phyloP scores from a whole-genome alignment of 2,888 invertebrate genomes.

The Clitarchus hookeri region DNA sequence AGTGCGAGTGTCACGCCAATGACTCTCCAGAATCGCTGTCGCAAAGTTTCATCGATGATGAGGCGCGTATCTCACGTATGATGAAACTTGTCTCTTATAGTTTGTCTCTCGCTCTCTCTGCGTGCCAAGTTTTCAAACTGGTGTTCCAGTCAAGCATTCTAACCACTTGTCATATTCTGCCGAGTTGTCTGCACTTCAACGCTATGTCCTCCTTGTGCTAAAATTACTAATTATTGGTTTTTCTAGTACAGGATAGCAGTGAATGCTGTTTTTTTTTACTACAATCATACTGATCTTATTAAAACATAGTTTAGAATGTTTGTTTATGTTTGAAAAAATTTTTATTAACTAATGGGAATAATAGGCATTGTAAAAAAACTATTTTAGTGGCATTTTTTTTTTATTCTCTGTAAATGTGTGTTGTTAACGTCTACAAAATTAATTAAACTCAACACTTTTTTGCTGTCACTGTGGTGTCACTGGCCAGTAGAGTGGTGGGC shows the following conservation, averaged over 20 bases:
- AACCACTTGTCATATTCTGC: background rate
- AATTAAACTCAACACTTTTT: no score
- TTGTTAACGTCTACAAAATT: no score
- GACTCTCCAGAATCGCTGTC: conserved; percentile 17
- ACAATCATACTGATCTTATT: background rate
- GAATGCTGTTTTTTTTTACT: background rate
- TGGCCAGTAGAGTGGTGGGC: no score
- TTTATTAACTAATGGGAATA: background rate
- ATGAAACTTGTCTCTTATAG: conserved; percentile 19
- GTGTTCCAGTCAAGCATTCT: conserved; percentile 21
- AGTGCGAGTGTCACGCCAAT: conserved; percentile 22
- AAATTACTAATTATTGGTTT: background rate
- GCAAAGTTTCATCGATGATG: conserved; percentile 7
- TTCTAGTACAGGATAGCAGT: background rate
- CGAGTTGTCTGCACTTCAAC: background rate
- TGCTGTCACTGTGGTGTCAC: no score
- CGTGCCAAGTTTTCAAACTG: conserved; percentile 22
- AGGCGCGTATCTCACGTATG: conserved; percentile 27
- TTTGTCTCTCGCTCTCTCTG: conserved; percentile 18
- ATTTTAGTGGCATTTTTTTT: background rate
- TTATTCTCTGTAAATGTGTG: no score
- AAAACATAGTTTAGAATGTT: background rate
- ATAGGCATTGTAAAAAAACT: background rate
- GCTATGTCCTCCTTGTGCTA: background rate
- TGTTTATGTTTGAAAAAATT: background rate